These are phyloP conservation scores for Apaloderma vittatum DNA, from an alignment of 2,113 vertebrate species.

Conservation along the genomic window DNA sequence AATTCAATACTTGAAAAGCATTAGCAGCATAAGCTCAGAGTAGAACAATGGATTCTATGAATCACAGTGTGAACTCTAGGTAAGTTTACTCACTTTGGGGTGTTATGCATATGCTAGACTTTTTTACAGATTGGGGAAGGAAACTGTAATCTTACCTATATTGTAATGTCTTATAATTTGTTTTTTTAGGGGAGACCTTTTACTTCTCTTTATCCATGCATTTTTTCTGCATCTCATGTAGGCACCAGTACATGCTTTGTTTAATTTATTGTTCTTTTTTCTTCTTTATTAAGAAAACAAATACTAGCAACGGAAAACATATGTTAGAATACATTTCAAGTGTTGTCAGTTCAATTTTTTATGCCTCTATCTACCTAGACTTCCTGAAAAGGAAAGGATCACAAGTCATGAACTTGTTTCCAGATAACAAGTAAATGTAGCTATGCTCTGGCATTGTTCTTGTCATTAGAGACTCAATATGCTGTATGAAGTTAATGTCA, in stretches of 20 bases:
- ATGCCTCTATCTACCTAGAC: neutral
- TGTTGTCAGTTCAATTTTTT: neutral
- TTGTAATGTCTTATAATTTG: neutral
- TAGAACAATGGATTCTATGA: neutral
- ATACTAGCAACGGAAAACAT: neutral
- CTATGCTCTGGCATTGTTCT: neutral
- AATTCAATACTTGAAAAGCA: neutral
- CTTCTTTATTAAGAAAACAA: neutral
- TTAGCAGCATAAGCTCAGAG: neutral
- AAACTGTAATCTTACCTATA: neutral
- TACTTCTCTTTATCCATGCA: neutral
- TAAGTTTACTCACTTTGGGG: neutral
- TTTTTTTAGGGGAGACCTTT: neutral
- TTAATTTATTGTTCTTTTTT: neutral
- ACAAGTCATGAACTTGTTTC: neutral
- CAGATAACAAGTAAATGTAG: neutral
- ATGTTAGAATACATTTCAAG: neutral
- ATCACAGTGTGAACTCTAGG: neutral
- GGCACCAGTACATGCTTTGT: neutral
- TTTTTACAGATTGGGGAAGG: neutral
- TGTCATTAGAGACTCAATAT: constrained; percentile 79
- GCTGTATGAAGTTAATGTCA: constrained; percentile 78
- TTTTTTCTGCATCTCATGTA: neutral
- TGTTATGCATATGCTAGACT: neutral
- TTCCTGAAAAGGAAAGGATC: neutral